Base-by-base conservation (phyloP, 37 sponge, comb jelly and placozoan species). In the Aplysina aerophoba region DNA sequence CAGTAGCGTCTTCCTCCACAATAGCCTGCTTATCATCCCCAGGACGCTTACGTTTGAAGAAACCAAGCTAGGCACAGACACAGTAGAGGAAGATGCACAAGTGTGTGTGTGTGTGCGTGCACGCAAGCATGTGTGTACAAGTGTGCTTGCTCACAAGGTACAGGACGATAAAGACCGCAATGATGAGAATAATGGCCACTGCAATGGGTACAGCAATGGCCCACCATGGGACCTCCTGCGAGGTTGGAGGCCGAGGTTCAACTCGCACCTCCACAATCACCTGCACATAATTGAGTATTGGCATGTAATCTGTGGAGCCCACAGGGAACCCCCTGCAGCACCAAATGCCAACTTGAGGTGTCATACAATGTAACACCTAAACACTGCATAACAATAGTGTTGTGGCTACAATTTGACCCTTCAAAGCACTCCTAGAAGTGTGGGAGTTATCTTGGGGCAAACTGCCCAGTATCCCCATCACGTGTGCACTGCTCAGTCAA, bases 131-230 rank as follows among this genome's bases (percentile, higher is more conserved):
- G n/a, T 2, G 27, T 25, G 11, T 27, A 14, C 4, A 62, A 14
- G 27, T 62, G 27, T 3, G 11, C n/a, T 6, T 25, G 41, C 78
- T 75, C 78, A 75, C 78, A 30, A 75, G 0, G 37, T 75, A 75
- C 44, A 75, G 78, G 19, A 75, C 6, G 1, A 75, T 15, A 24
- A 75, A 75, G 50, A 21, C 38, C 13, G 22, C 78, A 15, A 38
- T 15, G 3, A 75, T 8, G 44, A 75, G 53, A 17, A 75, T 20
- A 1, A 75, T 3, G n/a, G 78, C 78, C 20, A 75, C 38, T 24
- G 41, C 78, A 50, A 75, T 75, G 41, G 78, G 78, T 1, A 75
- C 78, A 19, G 54, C 78, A 75, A 75, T 75, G 78, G 41, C 37
- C 78, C 78, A 75, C n/a, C 38, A 36, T 16, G 37, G 44, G 20